Evolutionary conservation across 2,113 vertebrate species (phyloP), one percentile per base, ranked within the genome.

Genomic region (Pontoporia blainvillei): DNA sequence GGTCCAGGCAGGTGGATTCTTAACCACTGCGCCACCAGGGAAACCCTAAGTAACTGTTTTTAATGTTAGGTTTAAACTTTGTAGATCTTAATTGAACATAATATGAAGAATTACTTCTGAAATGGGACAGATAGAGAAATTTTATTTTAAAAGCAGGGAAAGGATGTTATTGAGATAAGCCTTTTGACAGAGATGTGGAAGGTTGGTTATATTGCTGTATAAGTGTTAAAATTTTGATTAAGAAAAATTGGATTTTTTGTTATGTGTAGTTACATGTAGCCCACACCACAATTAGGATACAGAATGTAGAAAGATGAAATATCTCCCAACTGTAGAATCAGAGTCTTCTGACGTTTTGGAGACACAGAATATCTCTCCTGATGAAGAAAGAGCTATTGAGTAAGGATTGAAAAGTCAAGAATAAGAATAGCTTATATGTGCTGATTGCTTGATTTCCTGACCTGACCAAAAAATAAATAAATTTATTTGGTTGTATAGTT

Each of bases 41-140:
- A 52, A 18, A 15, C 1, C 52, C 52, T 66, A 86, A 95, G 66
- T 85, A 83, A n/a, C 18, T 57, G 15, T 41, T 85, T 83, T 76
- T 67, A 90, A 87, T 71, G 59, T 92, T 93, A 79, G 31, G 4
- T 86, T 71, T 79, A 76, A 91, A 31, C 87, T 90, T 86, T 81
- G 23, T 82, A 81, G 4, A 27, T 93, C 21, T 96, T 81, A 91
- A 86, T 62, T 78, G 29, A 87, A 90, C 23, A 95, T 59, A 76
- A 3, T 46, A 5, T 39, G 21, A 54, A 72, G 17, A 86, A 49
- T 93, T 96, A 46, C 46, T 91, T 95, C 41, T 86, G 66, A 87
- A 72, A 84, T 92, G 44, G 27, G 71, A 67, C 46, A 75, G 31
- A 73, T 11, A 75, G 44, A 72, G 18, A 52, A 57, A 86, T 86